Percentiles rank a stretch among this genome's conserved stretches.
Evolutionary conservation across 2,797 vertebrate genomes (phyloP).

Genomic region (Okamejei kenojei): DNA sequence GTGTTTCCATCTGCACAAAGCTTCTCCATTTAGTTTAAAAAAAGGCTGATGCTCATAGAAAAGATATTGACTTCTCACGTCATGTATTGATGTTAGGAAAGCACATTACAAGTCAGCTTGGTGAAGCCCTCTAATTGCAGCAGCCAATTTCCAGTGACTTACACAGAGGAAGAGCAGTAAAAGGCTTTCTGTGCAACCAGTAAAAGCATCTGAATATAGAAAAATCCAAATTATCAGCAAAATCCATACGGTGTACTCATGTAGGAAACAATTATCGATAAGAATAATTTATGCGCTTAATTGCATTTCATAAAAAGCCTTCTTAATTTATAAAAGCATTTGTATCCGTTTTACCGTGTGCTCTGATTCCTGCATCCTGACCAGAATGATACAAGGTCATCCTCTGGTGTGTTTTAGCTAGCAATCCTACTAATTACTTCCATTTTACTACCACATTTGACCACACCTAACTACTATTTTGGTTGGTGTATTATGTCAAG

Average conservation of each 20-base stretch:
- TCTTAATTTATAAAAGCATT: constrained; percentile 57
- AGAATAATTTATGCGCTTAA: constrained; percentile 64
- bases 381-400: constrained; percentile 59
- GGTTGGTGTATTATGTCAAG: neutral
- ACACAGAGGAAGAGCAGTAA: constrained; percentile 29
- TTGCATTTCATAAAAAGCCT: constrained; percentile 59
- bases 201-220: constrained; percentile 49
- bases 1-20: neutral
- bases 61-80: constrained; percentile 1
- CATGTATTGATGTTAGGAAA: neutral
- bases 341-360: constrained; percentile 51
- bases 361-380: constrained; percentile 43
- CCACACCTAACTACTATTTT: constrained; percentile 19
- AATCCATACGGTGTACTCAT: constrained; percentile 53
- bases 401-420: constrained; percentile 59
- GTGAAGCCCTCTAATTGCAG: neutral
- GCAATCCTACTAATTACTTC: constrained; percentile 60
- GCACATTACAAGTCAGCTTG: constrained; percentile 6
- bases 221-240: constrained; percentile 51
- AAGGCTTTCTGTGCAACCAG: constrained; percentile 28
- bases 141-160: neutral
- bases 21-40: neutral
- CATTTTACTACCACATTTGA: constrained; percentile 49
- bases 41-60: neutral
- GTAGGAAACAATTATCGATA: constrained; percentile 41